Evolutionary conservation across 1,140 invertebrate genomes (phyloP).

Genomic region (Philopotamus ludificatus): DNA sequence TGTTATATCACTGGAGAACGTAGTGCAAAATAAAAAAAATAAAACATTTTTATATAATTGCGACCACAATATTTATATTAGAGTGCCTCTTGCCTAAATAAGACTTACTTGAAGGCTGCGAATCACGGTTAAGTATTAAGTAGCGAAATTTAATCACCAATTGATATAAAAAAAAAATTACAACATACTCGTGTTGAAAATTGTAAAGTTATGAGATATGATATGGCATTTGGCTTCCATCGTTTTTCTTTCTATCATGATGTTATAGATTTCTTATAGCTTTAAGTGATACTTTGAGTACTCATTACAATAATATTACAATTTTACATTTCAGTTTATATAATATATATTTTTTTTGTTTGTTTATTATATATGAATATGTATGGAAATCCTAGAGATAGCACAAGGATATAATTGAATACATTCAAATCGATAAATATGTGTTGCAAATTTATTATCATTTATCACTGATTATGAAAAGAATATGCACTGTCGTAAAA

Average conservation of each 20-base stretch:
- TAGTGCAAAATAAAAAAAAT: slow-evolving; percentile 19
- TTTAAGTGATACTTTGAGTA: not conserved
- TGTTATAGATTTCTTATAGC: not conserved
- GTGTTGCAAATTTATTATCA: no score
- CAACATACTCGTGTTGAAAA: slow-evolving; percentile 39
- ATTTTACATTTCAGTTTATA: not conserved
- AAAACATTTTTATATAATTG: slow-evolving; percentile 41
- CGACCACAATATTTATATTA: slow-evolving; percentile 59
- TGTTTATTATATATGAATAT: no score
- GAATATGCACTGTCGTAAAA: no score
- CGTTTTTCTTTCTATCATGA: not conserved
- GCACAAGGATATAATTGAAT: no score
- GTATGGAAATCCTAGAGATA: no score
- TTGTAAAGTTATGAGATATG: slow-evolving; percentile 43
- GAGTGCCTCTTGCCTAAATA: slow-evolving; percentile 60
- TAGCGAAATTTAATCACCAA: slow-evolving; percentile 51
- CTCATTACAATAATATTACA: not conserved
- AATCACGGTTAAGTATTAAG: slow-evolving; percentile 58
- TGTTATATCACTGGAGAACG: slow-evolving; percentile 16
- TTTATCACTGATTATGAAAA: no score
- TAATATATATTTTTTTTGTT: no score
- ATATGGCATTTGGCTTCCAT: slow-evolving; percentile 39
- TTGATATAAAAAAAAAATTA: slow-evolving; percentile 41
- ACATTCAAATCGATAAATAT: no score
- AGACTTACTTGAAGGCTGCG: slow-evolving; percentile 60